Evolutionary conservation across 2,888 invertebrate genomes (phyloP).

Genomic region (Sinhomidia bicolor): DNA sequence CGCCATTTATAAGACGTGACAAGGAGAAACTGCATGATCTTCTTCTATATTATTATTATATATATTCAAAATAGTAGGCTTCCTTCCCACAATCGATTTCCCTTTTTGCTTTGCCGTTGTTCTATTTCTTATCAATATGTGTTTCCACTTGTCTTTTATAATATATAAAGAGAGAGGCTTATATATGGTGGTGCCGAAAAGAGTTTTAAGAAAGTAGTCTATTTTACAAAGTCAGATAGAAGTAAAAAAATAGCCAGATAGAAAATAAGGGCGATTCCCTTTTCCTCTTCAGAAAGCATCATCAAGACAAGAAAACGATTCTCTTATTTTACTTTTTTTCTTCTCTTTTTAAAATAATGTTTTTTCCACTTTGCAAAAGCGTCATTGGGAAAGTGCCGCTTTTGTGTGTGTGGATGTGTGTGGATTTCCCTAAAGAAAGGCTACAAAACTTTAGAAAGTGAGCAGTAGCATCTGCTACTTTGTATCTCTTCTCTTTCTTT

Average conservation of each 20-base stretch:
- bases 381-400: not conserved
- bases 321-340: conserved; percentile 23
- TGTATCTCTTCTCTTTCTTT: not conserved
- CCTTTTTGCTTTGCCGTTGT: not conserved
- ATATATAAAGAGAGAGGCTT: conserved; percentile 52
- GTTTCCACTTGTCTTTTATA: conserved; percentile 7
- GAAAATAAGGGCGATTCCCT: conserved; percentile 30
- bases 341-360: conserved; percentile 17
- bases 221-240: conserved; percentile 30
- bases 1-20: not conserved
- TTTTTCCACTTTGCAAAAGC: conserved; percentile 11
- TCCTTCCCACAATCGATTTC: conserved; percentile 61
- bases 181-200: conserved; percentile 53
- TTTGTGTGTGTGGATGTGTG: too few species aligned
- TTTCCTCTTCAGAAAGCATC: conserved; percentile 41
- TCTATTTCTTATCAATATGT: conserved; percentile 32
- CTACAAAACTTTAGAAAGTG: not conserved
- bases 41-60: not conserved
- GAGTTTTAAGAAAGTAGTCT: conserved; percentile 24
- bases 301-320: conserved; percentile 43
- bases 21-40: not conserved
- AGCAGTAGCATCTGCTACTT: conserved; percentile 24
- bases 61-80: not conserved
- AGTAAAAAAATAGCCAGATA: not conserved
- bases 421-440: conserved; percentile 42